Conservation (phyloP, 2,888 invertebrate genomes). For the Ommatoiulus sabulosus region DNA sequence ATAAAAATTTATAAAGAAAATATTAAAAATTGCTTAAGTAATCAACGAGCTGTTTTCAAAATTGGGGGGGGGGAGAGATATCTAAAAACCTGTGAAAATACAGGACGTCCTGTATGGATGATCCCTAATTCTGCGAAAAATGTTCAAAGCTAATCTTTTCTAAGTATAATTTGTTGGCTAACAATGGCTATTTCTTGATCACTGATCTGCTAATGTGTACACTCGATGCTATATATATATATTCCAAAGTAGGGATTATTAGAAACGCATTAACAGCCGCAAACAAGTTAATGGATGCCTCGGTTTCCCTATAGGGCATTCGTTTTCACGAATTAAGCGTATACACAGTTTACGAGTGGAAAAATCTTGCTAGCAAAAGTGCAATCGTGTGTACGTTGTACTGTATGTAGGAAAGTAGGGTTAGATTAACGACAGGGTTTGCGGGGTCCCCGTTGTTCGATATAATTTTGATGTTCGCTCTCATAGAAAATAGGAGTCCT, state of each 20-base stretch:
- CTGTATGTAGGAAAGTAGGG: not conserved
- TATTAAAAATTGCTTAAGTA: no score
- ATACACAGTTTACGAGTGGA: not conserved
- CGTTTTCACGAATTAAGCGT: not conserved
- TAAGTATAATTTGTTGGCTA: not conserved
- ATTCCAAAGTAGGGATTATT: not conserved
- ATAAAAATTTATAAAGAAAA: no score
- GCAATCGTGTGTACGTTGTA: not conserved
- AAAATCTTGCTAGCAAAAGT: not conserved
- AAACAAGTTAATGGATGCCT: not conserved
- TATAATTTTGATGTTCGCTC: conserved; percentile 1
- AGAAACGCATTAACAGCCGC: not conserved
- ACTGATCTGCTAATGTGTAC: not conserved
- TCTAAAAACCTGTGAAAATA: no score
- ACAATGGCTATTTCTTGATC: not conserved
- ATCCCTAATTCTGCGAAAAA: no score
- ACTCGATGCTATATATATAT: not conserved
- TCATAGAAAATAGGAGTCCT: not conserved
- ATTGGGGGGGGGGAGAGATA: no score
- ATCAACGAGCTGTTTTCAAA: no score
- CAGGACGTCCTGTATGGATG: no score
- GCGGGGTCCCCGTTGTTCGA: conserved; percentile 31
- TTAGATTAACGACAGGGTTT: conserved; percentile 13
- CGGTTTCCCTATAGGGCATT: not conserved
- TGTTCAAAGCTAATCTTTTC: no score